Percentiles rank a stretch among this genome's conserved stretches.
Evolutionary conservation across 2,113 vertebrate species (phyloP).

Genomic region (Orcinus orca): DNA sequence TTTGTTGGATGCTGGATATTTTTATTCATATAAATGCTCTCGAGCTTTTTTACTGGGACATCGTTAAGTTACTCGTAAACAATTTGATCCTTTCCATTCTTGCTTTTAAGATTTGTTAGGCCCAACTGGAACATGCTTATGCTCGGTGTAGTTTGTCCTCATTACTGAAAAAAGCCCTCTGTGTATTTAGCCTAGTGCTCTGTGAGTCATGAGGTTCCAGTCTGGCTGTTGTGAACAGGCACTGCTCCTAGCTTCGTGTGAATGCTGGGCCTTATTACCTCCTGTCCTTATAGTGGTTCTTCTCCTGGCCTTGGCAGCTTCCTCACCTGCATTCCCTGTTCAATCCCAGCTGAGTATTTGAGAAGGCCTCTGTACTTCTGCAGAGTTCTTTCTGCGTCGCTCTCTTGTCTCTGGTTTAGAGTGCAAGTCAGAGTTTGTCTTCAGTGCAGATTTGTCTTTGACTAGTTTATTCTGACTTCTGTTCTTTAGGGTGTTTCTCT

Average conservation of each 20-base stretch:
- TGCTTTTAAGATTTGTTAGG: background rate
- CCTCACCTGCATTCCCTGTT: too few relatives aligned
- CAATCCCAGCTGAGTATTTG: background rate
- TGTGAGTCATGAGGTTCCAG: background rate
- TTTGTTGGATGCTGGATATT: background rate
- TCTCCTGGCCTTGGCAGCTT: background rate
- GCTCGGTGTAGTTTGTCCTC: background rate
- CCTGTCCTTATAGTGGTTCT: background rate
- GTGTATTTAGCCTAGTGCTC: background rate
- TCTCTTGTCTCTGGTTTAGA: background rate
- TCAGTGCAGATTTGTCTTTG: background rate
- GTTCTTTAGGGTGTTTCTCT: background rate
- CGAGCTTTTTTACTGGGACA: background rate
- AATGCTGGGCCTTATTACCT: background rate
- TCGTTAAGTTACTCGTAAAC: background rate
- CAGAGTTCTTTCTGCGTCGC: background rate
- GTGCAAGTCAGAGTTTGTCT: background rate
- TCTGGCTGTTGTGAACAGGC: background rate
- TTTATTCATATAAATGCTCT: background rate
- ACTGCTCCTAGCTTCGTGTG: fast-evolving
- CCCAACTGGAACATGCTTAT: background rate
- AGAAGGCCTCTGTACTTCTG: too few relatives aligned
- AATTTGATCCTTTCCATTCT: background rate
- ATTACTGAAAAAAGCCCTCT: background rate
- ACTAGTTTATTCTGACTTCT: constrained; percentile 8